A percentile compares a stretch with the other conserved stretches of the same genome.
These are phyloP conservation scores for Polymixis lichenea DNA, from an alignment of 2,888 invertebrate species.

Conservation along the genomic window DNA sequence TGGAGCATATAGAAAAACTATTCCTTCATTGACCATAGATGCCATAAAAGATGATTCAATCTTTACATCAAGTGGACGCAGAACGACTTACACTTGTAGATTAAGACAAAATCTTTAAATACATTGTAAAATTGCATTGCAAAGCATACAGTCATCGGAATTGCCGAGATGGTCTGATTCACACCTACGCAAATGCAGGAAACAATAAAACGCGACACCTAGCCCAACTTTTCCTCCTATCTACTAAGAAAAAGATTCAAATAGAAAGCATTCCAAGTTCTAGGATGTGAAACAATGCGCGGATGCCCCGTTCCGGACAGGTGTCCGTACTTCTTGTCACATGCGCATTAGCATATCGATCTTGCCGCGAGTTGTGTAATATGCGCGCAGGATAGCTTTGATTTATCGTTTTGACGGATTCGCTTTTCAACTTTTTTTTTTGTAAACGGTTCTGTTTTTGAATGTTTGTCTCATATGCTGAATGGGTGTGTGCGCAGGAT, in stretches of 20 bases:
- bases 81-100: too few species aligned
- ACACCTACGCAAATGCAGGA: slow-evolving; percentile 38
- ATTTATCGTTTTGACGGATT: slow-evolving; percentile 68
- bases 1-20: too few species aligned
- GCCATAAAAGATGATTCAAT: too few species aligned
- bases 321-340: slow-evolving; percentile 74
- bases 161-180: slow-evolving; percentile 14
- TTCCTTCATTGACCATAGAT: too few species aligned
- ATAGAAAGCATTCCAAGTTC: slow-evolving; percentile 71
- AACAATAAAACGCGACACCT: slow-evolving; percentile 49
- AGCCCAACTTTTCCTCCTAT: slow-evolving; percentile 57
- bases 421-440: slow-evolving; percentile 25
- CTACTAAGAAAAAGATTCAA: slow-evolving; percentile 64
- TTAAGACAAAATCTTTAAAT: too few species aligned
- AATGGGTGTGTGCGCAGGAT: slow-evolving; percentile 14
- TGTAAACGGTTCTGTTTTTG: slow-evolving; percentile 15
- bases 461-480: background rate
- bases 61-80: too few species aligned
- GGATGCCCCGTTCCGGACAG: slow-evolving; percentile 88
- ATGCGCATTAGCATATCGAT: slow-evolving; percentile 73
- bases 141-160: background rate
- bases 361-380: slow-evolving; percentile 64
- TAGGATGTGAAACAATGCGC: slow-evolving; percentile 85
- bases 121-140: too few species aligned
- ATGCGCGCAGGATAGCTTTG: slow-evolving; percentile 66